Percentiles rank a stretch among this genome's conserved stretches.
phyloP scores from a whole-genome alignment of 2,888 invertebrate genomes.

The Thereva unica region DNA sequence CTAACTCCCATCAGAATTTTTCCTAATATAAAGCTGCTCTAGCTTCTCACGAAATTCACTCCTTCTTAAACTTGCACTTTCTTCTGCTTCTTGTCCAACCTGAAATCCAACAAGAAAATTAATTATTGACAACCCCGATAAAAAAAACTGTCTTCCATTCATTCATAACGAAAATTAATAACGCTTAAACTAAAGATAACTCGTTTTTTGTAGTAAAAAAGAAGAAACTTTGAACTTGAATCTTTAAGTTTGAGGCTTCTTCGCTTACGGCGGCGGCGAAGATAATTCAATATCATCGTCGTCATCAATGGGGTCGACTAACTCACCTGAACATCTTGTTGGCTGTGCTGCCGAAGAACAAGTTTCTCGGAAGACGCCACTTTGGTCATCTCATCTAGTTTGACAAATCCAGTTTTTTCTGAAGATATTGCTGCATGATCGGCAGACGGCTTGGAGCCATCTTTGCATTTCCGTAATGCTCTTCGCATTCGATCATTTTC shows the following conservation, averaged over 20 bases:
- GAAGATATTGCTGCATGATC: conserved; percentile 42
- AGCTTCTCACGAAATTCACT: background rate
- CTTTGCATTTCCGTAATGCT: conserved; percentile 48
- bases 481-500: conserved; percentile 51
- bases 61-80: background rate
- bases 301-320: background rate
- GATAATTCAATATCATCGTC: conserved; percentile 21
- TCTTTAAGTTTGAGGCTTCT: background rate
- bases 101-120: too few species aligned
- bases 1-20: too few species aligned
- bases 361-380: background rate
- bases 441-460: conserved; percentile 8
- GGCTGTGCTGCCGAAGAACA: background rate
- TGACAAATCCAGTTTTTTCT: conserved; percentile 42
- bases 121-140: too few species aligned
- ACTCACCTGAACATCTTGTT: conserved; percentile 2
- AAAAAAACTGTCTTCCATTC: background rate
- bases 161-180: conserved; percentile 1
- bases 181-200: background rate
- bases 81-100: background rate
- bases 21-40: too few species aligned
- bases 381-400: conserved; percentile 18
- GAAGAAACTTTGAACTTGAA: conserved; percentile 21
- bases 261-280: background rate
- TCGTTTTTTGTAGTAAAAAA: background rate